Base-by-base conservation (phyloP, 1,140 invertebrate genomes). In the Psilanteris sp. region DNA sequence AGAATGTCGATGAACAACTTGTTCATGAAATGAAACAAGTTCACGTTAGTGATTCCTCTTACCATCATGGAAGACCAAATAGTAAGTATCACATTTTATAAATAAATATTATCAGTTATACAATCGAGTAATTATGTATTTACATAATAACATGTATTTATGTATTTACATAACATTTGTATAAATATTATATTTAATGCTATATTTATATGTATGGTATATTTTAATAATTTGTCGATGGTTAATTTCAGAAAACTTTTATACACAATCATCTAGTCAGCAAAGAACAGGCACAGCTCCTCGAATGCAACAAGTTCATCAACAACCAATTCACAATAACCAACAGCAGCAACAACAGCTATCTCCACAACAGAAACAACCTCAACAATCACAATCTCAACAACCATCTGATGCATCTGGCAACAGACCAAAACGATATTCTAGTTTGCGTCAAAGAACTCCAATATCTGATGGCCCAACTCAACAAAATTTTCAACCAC, bases 351-450 rank as follows among this genome's bases (percentile, higher is more conserved):
- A n/a, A n/a, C n/a, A n/a, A n/a, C n/a, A n/a, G n/a, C n/a, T n/a
- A n/a, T n/a, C n/a, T 8, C 78, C 79, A 15, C 83, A 83, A 8
- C 79, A 79, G 5, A 79, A 76, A 32, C 85, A 86, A 37, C 86
- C 82, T 11, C 78, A 73, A 13, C 68, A 77, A 32, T n/a, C n/a
- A n/a, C 81, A 68, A 27, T 48, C 73, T n/a, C 80, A 79, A n/a
- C 76, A 76, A 20, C 82, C 79, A 18, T 82, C 88, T 31, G 82
- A 88, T 75, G 79, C 81, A 71, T 79, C 89, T 73, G 83, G 87
- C 50, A 90, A 88, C 70, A 86, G 91, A 81, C 91, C 93, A n/a
- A 95, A 94, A 81, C 89, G 93, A 4, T 95, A 95, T 82, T 95
- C 93, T 1, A 93, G 93, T 44, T 89, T 94, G 75, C 87, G 93